Evolutionary conservation across 1,140 invertebrate genomes (phyloP), one percentile per base, ranked within the genome.

Genomic region (Platorchestia sp.): DNA sequence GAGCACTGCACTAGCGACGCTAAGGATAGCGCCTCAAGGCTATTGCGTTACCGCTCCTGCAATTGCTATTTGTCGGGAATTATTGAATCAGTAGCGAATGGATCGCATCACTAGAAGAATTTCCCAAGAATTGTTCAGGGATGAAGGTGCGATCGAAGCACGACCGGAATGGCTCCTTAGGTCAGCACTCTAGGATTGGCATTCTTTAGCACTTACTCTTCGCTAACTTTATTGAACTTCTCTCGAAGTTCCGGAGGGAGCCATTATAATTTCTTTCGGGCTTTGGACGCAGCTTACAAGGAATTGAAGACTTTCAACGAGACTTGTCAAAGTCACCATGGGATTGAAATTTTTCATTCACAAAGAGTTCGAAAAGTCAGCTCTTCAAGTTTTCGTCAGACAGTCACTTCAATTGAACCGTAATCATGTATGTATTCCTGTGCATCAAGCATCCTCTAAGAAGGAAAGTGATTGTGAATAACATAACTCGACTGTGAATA

Each of bases 161-260:
- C 87, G 43, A 93, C 45, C 40, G 91, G 43, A 93, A 93, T 93
- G 91, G 91, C 91, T 93, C 91, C 91, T 93, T 93, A 47, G 91
- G 91, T 93, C 91, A 93, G 91, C 91, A 93, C 91, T 93, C 91
- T 93, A 44, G 43, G 45, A 93, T 93, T 93, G 91, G 91, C 91
- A 93, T 93, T 93, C 91, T 93, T 93, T 93, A 45, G 91, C 91
- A 47, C 91, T 93, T 47, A 93, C 91, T 93, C 45, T 44, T 47
- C 45, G 7, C 91, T 93, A 93, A 93, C 91, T 93, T 93, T 93
- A 93, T 93, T 93, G 91, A 40, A 93, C 91, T 93, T 93, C 45
- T 93, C 45, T 41, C 87, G 6, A 93, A 93, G 43, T 93, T 40
- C 91, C 47, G 3, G 7, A 45, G 91, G 44, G 91, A 93, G 44